Conservation (phyloP, 2,888 invertebrate species). For the Crematogaster levior region DNA sequence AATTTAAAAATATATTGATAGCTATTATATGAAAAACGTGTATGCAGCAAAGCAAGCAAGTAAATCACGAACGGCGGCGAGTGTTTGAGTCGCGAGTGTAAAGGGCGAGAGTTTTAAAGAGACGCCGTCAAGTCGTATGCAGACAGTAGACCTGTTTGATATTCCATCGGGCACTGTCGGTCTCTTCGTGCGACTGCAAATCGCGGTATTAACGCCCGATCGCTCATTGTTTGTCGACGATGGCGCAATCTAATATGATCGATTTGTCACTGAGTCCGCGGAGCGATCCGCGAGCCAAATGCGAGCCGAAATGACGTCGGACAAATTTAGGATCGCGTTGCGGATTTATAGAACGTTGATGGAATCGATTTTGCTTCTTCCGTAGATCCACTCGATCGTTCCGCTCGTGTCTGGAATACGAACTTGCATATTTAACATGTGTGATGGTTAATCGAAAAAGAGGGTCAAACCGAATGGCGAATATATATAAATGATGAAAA, state of each 20-base stretch:
- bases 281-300: constrained; percentile 34
- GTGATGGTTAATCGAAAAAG: background rate
- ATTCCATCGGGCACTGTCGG: constrained; percentile 74
- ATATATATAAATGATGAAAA: background rate
- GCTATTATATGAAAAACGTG: background rate
- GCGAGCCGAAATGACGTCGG: constrained; percentile 9
- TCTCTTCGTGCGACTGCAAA: constrained; percentile 74
- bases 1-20: constrained; percentile 12
- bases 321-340: constrained; percentile 45
- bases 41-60: background rate
- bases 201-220: constrained; percentile 75
- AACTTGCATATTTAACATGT: background rate
- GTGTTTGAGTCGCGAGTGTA: background rate
- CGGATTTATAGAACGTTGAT: constrained; percentile 15
- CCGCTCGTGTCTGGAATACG: constrained; percentile 17
- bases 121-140: constrained; percentile 57
- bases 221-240: constrained; percentile 75
- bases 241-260: constrained; percentile 70
- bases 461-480: background rate
- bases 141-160: constrained; percentile 70
- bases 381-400: constrained; percentile 9
- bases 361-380: constrained; percentile 29
- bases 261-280: constrained; percentile 65
- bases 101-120: constrained; percentile 55
- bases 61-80: background rate